These are phyloP conservation scores for Collichthys lucidus DNA, from an alignment of 2,113 vertebrate species.

Conservation along the genomic window DNA sequence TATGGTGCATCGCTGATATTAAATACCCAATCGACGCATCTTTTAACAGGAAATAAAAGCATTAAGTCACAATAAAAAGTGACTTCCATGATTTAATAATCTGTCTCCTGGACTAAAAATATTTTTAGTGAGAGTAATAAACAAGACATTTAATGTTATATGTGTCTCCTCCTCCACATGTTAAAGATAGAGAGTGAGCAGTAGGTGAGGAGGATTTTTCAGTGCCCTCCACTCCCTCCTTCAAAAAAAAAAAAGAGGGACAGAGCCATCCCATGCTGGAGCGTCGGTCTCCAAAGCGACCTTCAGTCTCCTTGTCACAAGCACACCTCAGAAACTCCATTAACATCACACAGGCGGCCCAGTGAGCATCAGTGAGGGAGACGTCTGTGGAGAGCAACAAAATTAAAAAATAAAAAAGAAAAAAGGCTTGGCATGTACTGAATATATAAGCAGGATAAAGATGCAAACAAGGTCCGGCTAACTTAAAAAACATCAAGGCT, in stretches of 20 bases:
- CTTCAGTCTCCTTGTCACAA: conserved; percentile 78
- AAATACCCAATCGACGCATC: not conserved
- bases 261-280: conserved; percentile 38
- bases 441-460: conserved; percentile 48
- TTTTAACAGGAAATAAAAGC: not conserved
- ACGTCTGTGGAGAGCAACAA: conserved; percentile 69
- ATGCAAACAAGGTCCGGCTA: conserved; percentile 44
- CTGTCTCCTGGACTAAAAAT: not conserved
- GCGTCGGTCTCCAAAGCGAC: conserved; percentile 53
- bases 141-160: not conserved
- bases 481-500: conserved; percentile 58
- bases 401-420: conserved; percentile 17
- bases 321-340: conserved; percentile 64
- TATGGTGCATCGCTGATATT: not conserved
- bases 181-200: not conserved
- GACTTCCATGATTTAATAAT: not conserved
- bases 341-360: conserved; percentile 58
- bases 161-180: not conserved
- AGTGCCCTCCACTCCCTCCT: not conserved
- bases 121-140: conserved; percentile 4
- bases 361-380: conserved; percentile 67
- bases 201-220: conserved; percentile 23
- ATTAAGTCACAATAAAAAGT: not conserved
- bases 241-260: conserved; percentile 19
- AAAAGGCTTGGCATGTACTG: conserved; percentile 34